Conservation (phyloP, 92 coral and sea anemone species). For the Palythoa caribaeorum region DNA sequence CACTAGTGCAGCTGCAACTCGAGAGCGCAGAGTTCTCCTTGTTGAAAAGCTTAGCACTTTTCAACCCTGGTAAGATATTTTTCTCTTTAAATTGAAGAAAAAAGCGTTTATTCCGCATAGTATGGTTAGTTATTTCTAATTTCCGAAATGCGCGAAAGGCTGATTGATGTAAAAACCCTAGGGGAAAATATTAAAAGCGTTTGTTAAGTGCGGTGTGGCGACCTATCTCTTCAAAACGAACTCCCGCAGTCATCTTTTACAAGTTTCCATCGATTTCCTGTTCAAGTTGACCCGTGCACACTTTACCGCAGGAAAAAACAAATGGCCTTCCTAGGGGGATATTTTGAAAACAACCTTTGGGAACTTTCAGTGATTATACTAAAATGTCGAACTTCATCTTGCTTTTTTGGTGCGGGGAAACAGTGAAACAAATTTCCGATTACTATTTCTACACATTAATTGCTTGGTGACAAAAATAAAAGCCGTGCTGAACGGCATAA, state of each 20-base stretch:
- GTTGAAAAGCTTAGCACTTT: constrained; percentile 90
- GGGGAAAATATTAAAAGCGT: constrained; percentile 33
- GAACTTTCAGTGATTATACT: not conserved
- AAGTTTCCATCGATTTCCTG: constrained; percentile 37
- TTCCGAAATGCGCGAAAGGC: constrained; percentile 34
- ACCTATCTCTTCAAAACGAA: constrained; percentile 14
- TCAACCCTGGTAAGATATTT: constrained; percentile 88
- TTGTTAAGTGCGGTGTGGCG: constrained; percentile 4
- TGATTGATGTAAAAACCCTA: constrained; percentile 13
- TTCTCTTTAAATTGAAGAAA: not conserved
- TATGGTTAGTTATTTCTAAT: constrained; percentile 1
- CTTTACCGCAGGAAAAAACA: constrained; percentile 16
- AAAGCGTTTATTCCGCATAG: not conserved
- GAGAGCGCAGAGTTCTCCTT: constrained; percentile 89
- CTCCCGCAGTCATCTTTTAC: constrained; percentile 45
- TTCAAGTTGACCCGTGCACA: constrained; percentile 32
- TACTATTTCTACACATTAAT: not conserved
- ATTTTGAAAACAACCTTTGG: constrained; percentile 26
- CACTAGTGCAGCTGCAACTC: constrained; percentile 89
- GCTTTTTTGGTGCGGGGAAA: not conserved
- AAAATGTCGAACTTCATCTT: not conserved
- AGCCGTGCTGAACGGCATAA: not conserved
- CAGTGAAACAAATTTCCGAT: constrained; percentile 3
- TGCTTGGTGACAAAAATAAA: not conserved
- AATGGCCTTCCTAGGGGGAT: constrained; percentile 36